These are phyloP conservation scores for Euwallacea similis DNA, from an alignment of 1,140 invertebrate species.

Conservation along the genomic window DNA sequence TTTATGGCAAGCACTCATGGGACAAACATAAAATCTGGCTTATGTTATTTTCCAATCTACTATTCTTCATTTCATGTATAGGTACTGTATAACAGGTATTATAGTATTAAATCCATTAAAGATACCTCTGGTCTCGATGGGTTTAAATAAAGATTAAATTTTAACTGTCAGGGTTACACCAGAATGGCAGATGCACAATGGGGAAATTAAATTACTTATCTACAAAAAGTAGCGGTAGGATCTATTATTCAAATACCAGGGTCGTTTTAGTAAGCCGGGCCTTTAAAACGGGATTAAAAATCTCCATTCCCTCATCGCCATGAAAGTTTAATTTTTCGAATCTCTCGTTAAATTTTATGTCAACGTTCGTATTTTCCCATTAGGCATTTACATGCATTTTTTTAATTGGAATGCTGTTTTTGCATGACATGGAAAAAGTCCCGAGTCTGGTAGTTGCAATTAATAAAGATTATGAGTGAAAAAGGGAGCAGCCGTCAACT, in stretches of 20 bases:
- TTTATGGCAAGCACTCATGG: constrained; percentile 10
- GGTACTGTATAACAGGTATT: background rate
- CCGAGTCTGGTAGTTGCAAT: background rate
- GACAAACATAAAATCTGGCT: background rate
- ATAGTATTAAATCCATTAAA: background rate
- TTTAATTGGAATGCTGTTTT: constrained; percentile 9
- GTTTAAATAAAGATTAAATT: background rate
- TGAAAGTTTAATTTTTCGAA: constrained; percentile 6
- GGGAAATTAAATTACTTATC: background rate
- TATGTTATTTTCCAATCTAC: constrained; percentile 3
- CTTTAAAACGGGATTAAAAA: background rate
- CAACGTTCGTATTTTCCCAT: constrained; percentile 4
- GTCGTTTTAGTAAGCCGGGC: background rate
- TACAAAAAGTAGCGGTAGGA: background rate
- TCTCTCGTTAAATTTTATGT: constrained; percentile 7
- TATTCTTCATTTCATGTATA: constrained; percentile 3
- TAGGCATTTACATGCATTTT: background rate
- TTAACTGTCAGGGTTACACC: background rate
- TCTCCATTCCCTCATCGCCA: constrained; percentile 1
- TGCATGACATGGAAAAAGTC: background rate
- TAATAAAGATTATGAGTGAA: background rate
- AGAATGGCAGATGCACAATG: background rate
- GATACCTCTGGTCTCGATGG: background rate
- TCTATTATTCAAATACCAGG: background rate
- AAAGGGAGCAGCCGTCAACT: background rate